These are phyloP conservation scores for Mesocricetus auratus DNA, from an alignment of 2,113 vertebrate species.

Conservation along the genomic window DNA sequence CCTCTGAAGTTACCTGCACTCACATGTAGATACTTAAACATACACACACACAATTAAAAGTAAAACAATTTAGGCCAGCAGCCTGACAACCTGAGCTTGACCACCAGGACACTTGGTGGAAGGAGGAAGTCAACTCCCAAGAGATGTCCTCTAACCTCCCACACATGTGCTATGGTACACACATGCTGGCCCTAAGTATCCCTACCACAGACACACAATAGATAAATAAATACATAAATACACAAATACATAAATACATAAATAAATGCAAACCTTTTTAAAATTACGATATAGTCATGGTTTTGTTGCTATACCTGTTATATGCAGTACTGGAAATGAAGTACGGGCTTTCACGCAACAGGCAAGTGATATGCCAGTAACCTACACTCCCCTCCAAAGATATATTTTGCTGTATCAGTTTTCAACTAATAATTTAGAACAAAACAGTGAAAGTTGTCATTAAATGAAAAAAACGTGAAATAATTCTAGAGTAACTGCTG, in stretches of 20 bases:
- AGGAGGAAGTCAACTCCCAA: neutral
- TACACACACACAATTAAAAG: neutral
- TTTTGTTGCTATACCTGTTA: neutral
- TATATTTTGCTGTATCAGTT: neutral
- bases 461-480: constrained; percentile 17
- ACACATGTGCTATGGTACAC: neutral
- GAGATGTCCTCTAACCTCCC: neutral
- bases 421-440: constrained; percentile 51
- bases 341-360: neutral
- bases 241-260: neutral
- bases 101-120: too few species aligned
- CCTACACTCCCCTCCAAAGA: neutral
- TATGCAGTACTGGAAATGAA: neutral
- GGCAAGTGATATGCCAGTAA: neutral
- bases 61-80: neutral
- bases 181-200: neutral
- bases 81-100: neutral
- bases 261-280: neutral
- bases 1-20: neutral
- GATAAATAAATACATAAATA: neutral
- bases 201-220: neutral
- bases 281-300: neutral
- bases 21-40: neutral
- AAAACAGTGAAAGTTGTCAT: neutral
- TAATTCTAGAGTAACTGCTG: constrained; percentile 49